A percentile compares a stretch with the other conserved stretches of the same genome.
These are phyloP conservation scores for Callinectes sapidus DNA, from an alignment of 2,888 invertebrate species.

Conservation along the genomic window DNA sequence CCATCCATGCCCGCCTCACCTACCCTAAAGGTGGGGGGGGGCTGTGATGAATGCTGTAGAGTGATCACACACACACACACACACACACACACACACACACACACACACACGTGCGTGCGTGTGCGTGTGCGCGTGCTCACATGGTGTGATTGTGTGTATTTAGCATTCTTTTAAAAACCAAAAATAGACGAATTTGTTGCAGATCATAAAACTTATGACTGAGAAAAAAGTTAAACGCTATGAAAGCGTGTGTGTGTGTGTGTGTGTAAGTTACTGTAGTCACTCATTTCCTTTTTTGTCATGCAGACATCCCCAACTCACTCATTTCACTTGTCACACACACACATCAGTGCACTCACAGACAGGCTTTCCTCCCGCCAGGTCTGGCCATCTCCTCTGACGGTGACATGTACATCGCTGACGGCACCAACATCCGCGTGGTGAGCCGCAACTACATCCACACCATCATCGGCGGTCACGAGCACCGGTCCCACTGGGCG, in stretches of 20 bases:
- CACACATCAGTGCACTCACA: no score
- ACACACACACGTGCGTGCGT: background rate
- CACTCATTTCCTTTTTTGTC: background rate
- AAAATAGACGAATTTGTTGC: no score
- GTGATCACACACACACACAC: background rate
- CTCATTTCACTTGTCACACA: background rate
- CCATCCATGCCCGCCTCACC: constrained; percentile 91
- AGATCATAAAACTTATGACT: no score
- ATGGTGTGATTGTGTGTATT: no score
- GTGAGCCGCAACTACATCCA: constrained; percentile 95
- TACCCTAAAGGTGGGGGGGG: constrained; percentile 95
- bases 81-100: background rate
- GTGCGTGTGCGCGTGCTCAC: no score
- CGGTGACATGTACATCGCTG: constrained; percentile 94
- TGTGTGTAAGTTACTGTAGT: background rate
- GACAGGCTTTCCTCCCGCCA: background rate
- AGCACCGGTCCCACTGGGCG: constrained; percentile 94
- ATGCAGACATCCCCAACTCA: background rate
- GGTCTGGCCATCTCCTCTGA: constrained; percentile 90
- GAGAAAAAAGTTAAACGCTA: no score
- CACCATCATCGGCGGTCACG: constrained; percentile 93
- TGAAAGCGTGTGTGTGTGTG: no score
- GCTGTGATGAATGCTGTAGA: background rate
- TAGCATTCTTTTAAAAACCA: no score
- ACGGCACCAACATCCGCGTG: constrained; percentile 95